These are phyloP conservation scores for Stomorhina lunata DNA, from an alignment of 2,888 invertebrate species.

Conservation along the genomic window DNA sequence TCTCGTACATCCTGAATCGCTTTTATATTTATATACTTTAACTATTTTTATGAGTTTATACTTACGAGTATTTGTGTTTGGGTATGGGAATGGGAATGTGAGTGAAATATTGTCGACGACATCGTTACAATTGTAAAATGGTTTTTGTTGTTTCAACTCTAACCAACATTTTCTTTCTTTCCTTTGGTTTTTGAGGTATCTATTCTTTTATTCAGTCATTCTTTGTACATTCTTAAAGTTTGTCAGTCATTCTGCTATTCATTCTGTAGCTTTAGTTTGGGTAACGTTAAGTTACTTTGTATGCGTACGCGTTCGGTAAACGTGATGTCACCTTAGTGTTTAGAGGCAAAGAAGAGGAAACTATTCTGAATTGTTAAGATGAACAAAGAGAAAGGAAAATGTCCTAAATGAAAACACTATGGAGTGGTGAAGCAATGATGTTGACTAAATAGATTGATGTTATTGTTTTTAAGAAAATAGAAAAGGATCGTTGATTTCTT, in stretches of 20 bases:
- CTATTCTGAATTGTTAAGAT: slow-evolving; percentile 25
- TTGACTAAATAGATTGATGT: too few relatives aligned
- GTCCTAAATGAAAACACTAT: slow-evolving; percentile 16
- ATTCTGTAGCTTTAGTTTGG: slow-evolving; percentile 43
- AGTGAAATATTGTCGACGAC: slow-evolving; percentile 39
- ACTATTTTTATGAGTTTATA: not conserved
- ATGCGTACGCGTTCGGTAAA: slow-evolving; percentile 55
- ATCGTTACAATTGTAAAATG: slow-evolving; percentile 43
- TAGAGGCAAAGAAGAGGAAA: slow-evolving; percentile 16
- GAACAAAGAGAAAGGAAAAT: slow-evolving; percentile 31
- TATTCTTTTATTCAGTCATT: slow-evolving; percentile 41
- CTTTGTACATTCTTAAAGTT: not conserved
- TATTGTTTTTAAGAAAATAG: too few relatives aligned
- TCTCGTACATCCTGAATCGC: slow-evolving; percentile 53
- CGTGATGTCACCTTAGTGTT: slow-evolving; percentile 50
- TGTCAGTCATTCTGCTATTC: slow-evolving; percentile 28
- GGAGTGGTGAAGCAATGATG: not conserved
- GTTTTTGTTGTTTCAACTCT: slow-evolving; percentile 12
- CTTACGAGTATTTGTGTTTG: not conserved
- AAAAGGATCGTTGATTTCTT: too few relatives aligned
- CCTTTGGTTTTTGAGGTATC: slow-evolving; percentile 46
- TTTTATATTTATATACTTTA: slow-evolving; percentile 70
- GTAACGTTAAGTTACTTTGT: slow-evolving; percentile 57
- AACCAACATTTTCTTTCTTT: slow-evolving; percentile 24
- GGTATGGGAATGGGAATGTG: not conserved